Percentiles rank a stretch among this genome's conserved stretches.
Evolutionary conservation across 2,888 invertebrate genomes (phyloP).

Genomic region (Pammene fasciana): DNA sequence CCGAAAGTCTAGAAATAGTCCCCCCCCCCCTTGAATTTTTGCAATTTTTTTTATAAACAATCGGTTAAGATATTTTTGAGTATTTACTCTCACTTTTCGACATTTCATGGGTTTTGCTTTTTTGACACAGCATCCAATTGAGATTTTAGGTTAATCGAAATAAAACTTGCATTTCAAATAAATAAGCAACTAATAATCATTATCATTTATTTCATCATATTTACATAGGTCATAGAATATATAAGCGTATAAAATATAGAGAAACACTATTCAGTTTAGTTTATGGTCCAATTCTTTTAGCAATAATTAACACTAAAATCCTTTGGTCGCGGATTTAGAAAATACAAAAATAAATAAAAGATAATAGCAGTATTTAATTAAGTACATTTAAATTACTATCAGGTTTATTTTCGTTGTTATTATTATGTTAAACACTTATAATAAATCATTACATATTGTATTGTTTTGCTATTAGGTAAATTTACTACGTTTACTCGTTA

Average conservation of each 20-base stretch:
- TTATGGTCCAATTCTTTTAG: not conserved
- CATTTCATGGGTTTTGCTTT: no score
- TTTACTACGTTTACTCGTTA: not conserved
- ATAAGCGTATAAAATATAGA: slow-evolving; percentile 13
- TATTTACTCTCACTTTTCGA: no score
- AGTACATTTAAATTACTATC: not conserved
- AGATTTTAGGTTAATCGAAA: slow-evolving; percentile 11
- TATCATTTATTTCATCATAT: slow-evolving; percentile 34
- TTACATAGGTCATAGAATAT: slow-evolving; percentile 26
- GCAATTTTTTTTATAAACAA: no score
- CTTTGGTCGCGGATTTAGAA: not conserved
- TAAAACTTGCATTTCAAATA: slow-evolving; percentile 36
- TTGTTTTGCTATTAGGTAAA: no score
- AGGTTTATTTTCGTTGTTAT: not conserved
- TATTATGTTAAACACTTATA: not conserved
- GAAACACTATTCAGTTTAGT: slow-evolving; percentile 6
- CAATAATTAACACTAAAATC: not conserved
- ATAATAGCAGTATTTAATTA: not conserved
- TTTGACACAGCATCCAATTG: no score
- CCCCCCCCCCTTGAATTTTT: no score
- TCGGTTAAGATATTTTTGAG: no score
- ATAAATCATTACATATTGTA: no score
- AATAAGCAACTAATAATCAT: slow-evolving; percentile 31
- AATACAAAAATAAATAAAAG: not conserved
- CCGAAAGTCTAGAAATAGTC: no score